Evolutionary conservation across 2,113 vertebrate species (phyloP), one percentile per base, ranked within the genome.

Genomic region (Cercopithecus mona): DNA sequence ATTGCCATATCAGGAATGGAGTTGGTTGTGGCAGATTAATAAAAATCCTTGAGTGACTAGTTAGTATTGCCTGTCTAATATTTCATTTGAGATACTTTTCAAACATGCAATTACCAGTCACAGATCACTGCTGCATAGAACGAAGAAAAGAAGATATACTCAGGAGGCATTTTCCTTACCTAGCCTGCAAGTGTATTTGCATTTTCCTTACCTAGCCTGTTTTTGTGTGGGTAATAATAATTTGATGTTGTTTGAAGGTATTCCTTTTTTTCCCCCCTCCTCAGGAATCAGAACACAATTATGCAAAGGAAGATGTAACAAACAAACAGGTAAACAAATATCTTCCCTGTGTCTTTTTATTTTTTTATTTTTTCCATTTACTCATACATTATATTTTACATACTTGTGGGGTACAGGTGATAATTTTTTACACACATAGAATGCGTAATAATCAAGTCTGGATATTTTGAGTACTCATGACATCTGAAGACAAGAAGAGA

Each of bases 1-100:
- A 97, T 92, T 96, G 88, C 59, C 10, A 35, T 95, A 88, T 81
- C 38, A 92, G 76, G 35, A 97, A 81, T 92, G 50, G 9, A 95
- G 64, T 88, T 96, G 87, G 76, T 82, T 93, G 38, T 94, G 73
- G 91, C 55, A 95, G 94, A 95, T 95, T 97, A 96, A 94, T 94
- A 88, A 95, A 91, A 70, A 82, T 95, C n/a, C 61, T 91, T 96
- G 73, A 93, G 43, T 93, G 90, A 95, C 92, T 25, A 91, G 79
- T 94, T 94, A 93, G 52, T n/a, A 88, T 85, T 83, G 57, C 48
- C 75, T 94, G 23, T 32, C 59, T 93, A 78, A 91, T 93, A 95
- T 88, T 97, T 94, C 13, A 38, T 85, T 43, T 85, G 50, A 87
- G 38, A 61, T 93, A 68, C 12, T 93, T 94, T 97, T 61, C 45